Base-by-base conservation (phyloP, 2,113 vertebrate species). In the Stictonetta naevosa region DNA sequence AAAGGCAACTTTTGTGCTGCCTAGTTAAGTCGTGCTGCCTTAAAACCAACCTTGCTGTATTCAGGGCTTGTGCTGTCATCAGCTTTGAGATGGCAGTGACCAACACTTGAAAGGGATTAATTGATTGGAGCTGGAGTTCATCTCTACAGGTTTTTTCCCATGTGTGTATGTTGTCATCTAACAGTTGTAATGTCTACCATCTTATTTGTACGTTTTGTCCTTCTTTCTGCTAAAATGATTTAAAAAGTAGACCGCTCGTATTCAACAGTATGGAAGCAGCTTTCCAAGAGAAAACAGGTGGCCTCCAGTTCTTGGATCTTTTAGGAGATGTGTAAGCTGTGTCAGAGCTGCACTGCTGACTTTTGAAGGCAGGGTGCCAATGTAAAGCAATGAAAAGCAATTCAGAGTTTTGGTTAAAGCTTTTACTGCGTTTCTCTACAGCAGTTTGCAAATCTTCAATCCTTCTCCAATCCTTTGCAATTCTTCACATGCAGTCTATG, bases 331-430 rank as follows among this genome's bases (percentile, higher is more conserved):
- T 62, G 17, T 90, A 73, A 90, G 46, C 48, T 81, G 18, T 83
- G 38, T 83, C 83, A 92, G 73, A 88, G 66, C 48, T 78, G 33
- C 0, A 0, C 56, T 78, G 72, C 52, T 83, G 83, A 81, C 64
- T 95, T 84, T 59, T 77, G 83, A 66, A 83, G 92, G 83, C 71
- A 75, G 34, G 3, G 6, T 92, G 76, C 83, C 86, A 88, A 26
- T 55, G 56, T 92, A 92, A 96, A 92, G 60, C 52, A 83, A n/a
- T 52, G 63, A 86, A 93, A 96, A 95, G 29, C 66, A 83, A 14
- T 85, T 93, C 69, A 72, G 55, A 84, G 19, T 82, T 94, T 86
- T 92, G 93, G 16, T 66, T 68, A 25, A 93, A 86, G 85, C 36
- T 93, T 85, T 87, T 86, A 75, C 1, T 4, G 36, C 71, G 34